Evolutionary conservation across 92 coral and sea anemone genomes (phyloP).

Genomic region (Chrysogorgia sp.): DNA sequence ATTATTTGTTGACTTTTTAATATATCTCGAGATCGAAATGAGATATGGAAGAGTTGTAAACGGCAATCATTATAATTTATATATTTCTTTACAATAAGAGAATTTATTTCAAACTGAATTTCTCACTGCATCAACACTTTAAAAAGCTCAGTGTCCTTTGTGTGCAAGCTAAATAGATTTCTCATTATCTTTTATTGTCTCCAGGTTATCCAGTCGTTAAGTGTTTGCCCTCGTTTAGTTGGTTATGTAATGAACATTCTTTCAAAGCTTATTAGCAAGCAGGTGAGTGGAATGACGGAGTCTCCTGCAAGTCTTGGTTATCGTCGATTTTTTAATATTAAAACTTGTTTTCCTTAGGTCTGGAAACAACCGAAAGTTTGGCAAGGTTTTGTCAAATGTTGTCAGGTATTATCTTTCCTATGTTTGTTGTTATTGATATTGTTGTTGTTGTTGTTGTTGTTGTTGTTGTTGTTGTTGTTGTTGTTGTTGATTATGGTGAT

Average conservation of each 20-base stretch:
- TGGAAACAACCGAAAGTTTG: conserved; percentile 99
- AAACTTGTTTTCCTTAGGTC: conserved; percentile 59
- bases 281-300: conserved; percentile 55
- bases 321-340: background rate
- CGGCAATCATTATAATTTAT: too few relatives aligned
- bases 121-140: too few relatives aligned
- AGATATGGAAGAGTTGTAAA: too few relatives aligned
- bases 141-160: too few relatives aligned
- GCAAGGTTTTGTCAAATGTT: conserved; percentile 99
- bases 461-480: background rate
- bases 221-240: conserved; percentile 95
- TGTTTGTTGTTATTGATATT: background rate
- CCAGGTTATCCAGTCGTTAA: conserved; percentile 97
- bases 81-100: too few relatives aligned
- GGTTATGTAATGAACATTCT: conserved; percentile 93
- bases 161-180: too few relatives aligned
- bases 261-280: conserved; percentile 95
- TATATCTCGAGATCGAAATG: too few relatives aligned
- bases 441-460: background rate
- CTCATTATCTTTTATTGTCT: background rate
- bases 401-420: conserved; percentile 94
- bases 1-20: too few relatives aligned
- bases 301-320: background rate
- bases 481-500: background rate
- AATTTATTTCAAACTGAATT: too few relatives aligned